Evolutionary conservation across 2,888 invertebrate species (phyloP), one percentile per base, ranked within the genome.

Genomic region (Drosophila nr. medialis): DNA sequence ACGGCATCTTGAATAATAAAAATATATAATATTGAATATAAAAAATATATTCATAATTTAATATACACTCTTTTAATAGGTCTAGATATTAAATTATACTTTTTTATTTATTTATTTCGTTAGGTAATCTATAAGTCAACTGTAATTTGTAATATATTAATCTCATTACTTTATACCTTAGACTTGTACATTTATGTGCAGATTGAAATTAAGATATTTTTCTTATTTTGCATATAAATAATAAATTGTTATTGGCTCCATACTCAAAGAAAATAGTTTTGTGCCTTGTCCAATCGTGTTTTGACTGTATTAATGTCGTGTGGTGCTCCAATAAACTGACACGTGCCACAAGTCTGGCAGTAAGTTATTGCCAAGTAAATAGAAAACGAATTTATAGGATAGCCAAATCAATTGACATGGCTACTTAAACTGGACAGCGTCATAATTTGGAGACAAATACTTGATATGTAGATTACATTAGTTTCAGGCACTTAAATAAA

Each of bases 21-120:
- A 30, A 51, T 36, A 48, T 32, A 49, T 4, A 40, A 21, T 32
- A 50, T 27, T 18, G 21, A 42, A 34, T 36, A 55, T 55, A 8
- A 45, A 24, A 40, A 21, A 50, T 34, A 42, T 50, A 67, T 67
- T 69, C 40, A 56, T 55, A 32, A 32, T 11, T 32, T 32, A 32
- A 32, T 32, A 32, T 32, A 67, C 4, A 49, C 8, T 30, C 13
- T 36, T 21, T 45, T 53, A 21, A 61, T 32, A 11, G 34, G 8
- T 27, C 27, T 10, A 54, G 34, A 45, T 63, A 63, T 56, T 55
- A 27, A 32, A n/a, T 38, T 29, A 21, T 5, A 34, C 5, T 18
- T 32, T 27, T 2, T 18, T 5, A 24, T n/a, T 0, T 45, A 21
- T 42, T 42, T 13, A 15, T 21, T 18, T 8, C 7, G 8, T 45